Base-by-base conservation (phyloP, 2,797 vertebrate species). In the Tapirus indicus region DNA sequence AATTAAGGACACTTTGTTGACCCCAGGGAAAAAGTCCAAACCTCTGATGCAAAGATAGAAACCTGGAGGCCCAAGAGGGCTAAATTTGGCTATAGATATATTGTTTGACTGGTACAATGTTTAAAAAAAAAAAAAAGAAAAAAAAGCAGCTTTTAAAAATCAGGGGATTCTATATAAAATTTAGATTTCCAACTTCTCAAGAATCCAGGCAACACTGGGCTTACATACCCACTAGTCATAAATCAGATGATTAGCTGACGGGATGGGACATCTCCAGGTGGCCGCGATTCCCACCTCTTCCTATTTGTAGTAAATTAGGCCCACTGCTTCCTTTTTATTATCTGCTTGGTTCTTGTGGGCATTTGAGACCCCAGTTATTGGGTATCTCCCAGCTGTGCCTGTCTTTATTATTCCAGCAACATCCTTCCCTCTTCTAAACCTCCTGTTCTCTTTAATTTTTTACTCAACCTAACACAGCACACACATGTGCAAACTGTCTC, bases 141-240 rank as follows among this genome's bases (percentile, higher is more conserved):
- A 85, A 11, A 21, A 69, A 60, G 2, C 35, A 82, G 49, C 38
- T 97, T 95, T 92, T 71, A 88, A 94, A 96, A 77, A n/a, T 86
- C 32, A 71, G 21, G 44, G 47, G 41, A 71, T 20, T 71, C 64
- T 82, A 16, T 56, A 21, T 84, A 66, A 88, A 85, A 86, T 78
- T 32, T 88, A 35, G 32, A 77, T 89, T 91, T 91, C 21, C 23
- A 91, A 6, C 12, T 74, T 86, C 25, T 89, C 62, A n/a, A 58
- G 44, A 74, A 88, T 49, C 14, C 14, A 27, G 20, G 11, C 6
- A 85, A 27, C 29, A 23, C 12, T 16, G n/a, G 23, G 8, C 32
- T 5, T 54, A 23, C 7, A 52, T 93, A 29, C 7, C 7, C 21
- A 18, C 58, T 44, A 18, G 44, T 38, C 21, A 83, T 18, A 32